These are phyloP conservation scores for Hoplostethus mediterraneus DNA, from an alignment of 2,797 vertebrate species.

Conservation along the genomic window DNA sequence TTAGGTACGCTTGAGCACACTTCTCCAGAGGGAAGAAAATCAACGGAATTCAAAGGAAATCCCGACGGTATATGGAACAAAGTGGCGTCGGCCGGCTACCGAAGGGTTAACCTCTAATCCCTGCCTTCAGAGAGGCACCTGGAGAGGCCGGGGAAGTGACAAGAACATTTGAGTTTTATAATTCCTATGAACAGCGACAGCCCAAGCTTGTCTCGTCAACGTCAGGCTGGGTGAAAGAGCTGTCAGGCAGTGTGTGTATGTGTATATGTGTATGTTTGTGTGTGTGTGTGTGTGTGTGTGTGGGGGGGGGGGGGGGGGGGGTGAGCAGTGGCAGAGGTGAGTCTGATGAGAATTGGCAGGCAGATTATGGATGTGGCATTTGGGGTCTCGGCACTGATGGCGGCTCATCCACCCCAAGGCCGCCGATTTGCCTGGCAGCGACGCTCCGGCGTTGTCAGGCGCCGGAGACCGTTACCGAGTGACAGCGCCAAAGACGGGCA, in stretches of 20 bases:
- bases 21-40: not conserved
- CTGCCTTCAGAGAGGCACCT: slow-evolving; percentile 42
- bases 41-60: not conserved
- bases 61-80: not conserved
- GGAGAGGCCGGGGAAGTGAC: slow-evolving; percentile 53
- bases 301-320: not conserved
- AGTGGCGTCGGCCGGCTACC: not conserved
- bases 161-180: slow-evolving; percentile 72
- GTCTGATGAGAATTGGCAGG: slow-evolving; percentile 78
- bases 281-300: slow-evolving; percentile 1
- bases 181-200: slow-evolving; percentile 58
- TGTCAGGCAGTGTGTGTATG: slow-evolving; percentile 36
- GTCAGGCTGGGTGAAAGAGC: slow-evolving; percentile 42
- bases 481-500: slow-evolving; percentile 48
- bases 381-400: slow-evolving; percentile 54
- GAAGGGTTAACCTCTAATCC: slow-evolving; percentile 29
- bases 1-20: not conserved
- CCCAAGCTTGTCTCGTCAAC: slow-evolving; percentile 53
- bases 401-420: slow-evolving; percentile 33
- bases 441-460: slow-evolving; percentile 50
- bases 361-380: slow-evolving; percentile 78
- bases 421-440: not conserved
- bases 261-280: slow-evolving; percentile 6
- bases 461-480: slow-evolving; percentile 21
- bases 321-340: slow-evolving; percentile 46